Conservation (phyloP, 1,140 invertebrate species). For the Cyphomyrmex costatus region DNA sequence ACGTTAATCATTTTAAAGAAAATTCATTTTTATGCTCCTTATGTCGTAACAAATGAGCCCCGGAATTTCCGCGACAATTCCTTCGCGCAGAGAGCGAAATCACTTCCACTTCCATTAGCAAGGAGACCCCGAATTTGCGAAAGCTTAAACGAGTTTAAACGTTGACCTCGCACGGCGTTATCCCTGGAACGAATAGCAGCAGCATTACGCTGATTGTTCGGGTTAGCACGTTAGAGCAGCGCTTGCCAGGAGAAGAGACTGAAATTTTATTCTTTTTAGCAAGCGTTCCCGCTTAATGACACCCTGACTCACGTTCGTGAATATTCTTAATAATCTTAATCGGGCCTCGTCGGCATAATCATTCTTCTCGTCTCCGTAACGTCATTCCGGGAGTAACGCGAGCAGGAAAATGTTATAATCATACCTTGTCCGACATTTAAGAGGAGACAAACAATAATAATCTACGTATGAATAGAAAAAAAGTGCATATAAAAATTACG, state of each 20-base stretch:
- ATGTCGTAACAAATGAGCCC: not conserved
- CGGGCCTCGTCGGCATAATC: constrained; percentile 71
- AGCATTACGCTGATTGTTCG: constrained; percentile 62
- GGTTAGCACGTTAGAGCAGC: constrained; percentile 38
- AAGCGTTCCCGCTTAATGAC: constrained; percentile 53
- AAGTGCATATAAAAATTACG: not conserved
- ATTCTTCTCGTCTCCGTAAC: constrained; percentile 36
- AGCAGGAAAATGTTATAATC: constrained; percentile 36
- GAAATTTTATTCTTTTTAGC: constrained; percentile 71
- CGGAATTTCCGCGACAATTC: not conserved
- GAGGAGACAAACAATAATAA: constrained; percentile 41
- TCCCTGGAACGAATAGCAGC: constrained; percentile 45
- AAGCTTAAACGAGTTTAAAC: constrained; percentile 51
- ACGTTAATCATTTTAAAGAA: not conserved
- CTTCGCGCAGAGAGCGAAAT: constrained; percentile 16
- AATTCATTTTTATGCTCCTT: not conserved
- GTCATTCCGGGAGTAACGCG: not conserved
- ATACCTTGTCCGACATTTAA: constrained; percentile 2
- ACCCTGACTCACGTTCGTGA: constrained; percentile 75
- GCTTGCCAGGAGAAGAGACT: constrained; percentile 8
- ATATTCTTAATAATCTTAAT: constrained; percentile 78
- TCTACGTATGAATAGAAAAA: not conserved
- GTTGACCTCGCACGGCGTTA: constrained; percentile 27
- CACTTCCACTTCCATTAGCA: constrained; percentile 23
- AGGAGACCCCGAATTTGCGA: constrained; percentile 33